Evolutionary conservation across 1,140 invertebrate genomes (phyloP).

Genomic region (Saccostrea echinata): DNA sequence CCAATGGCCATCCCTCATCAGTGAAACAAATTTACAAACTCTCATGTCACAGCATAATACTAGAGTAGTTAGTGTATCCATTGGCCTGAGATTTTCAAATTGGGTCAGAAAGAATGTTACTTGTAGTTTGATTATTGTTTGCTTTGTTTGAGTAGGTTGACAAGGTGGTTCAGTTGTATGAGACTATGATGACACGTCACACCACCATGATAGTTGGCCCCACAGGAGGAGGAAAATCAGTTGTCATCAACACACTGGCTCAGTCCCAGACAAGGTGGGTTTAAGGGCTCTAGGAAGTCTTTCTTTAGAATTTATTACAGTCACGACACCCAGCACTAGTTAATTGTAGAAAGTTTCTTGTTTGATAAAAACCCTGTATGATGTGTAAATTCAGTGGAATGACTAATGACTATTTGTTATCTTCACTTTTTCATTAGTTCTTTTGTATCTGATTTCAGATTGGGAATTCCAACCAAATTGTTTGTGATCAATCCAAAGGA

Average conservation of each 20-base stretch:
- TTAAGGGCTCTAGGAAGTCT: no score
- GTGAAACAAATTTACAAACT: no score
- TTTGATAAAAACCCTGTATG: no score
- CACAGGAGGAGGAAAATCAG: slow-evolving; percentile 93
- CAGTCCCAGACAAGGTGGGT: no score
- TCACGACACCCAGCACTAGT: no score
- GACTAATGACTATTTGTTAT: not conserved
- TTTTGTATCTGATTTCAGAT: slow-evolving; percentile 67
- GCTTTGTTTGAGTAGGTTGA: slow-evolving; percentile 83
- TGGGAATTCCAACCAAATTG: slow-evolving; percentile 89
- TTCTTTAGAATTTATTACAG: no score
- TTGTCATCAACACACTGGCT: slow-evolving; percentile 89
- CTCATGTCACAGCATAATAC: no score
- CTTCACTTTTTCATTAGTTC: not conserved
- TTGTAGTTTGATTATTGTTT: not conserved
- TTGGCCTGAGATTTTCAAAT: no score
- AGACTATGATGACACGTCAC: slow-evolving; percentile 96
- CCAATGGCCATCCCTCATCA: no score
- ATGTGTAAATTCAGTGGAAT: no score
- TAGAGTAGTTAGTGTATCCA: no score
- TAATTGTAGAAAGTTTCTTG: no score
- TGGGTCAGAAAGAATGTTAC: not conserved
- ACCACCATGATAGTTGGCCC: slow-evolving; percentile 95
- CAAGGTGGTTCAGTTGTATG: slow-evolving; percentile 93
- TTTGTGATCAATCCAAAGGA: slow-evolving; percentile 89